Percentiles rank a stretch among this genome's conserved stretches.
These are phyloP conservation scores for Toxotes jaculatrix DNA, from an alignment of 2,113 vertebrate species.

Conservation along the genomic window DNA sequence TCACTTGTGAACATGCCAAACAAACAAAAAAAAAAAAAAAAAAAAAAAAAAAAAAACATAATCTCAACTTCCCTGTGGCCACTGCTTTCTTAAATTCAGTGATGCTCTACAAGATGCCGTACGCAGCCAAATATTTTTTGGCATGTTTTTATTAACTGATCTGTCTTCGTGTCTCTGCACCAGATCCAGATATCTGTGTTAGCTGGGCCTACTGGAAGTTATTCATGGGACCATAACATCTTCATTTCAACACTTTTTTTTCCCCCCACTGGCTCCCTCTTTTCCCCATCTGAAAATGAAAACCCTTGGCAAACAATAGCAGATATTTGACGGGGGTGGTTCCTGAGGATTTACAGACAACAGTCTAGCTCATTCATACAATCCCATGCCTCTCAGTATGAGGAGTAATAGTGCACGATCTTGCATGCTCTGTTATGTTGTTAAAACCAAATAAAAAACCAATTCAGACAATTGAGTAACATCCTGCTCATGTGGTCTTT, in stretches of 20 bases:
- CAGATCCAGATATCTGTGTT: conserved; percentile 1
- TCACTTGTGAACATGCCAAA: conserved; percentile 38
- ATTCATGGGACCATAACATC: not conserved
- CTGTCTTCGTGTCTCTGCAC: conserved; percentile 2
- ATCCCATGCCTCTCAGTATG: conserved; percentile 5
- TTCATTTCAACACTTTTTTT: conserved; percentile 10
- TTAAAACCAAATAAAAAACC: conserved; percentile 29
- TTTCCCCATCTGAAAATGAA: conserved; percentile 19
- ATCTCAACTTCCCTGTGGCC: not conserved
- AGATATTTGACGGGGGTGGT: conserved; percentile 34
- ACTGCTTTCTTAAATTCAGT: not conserved
- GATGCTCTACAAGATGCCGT: not conserved
- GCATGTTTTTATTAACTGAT: conserved; percentile 41
- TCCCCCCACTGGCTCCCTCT: not conserved
- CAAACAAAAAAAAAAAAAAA: not conserved
- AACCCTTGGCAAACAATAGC: conserved; percentile 31
- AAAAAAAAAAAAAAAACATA: not conserved
- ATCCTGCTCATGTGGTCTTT: conserved; percentile 21
- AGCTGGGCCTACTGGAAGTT: conserved; percentile 14
- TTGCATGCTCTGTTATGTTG: conserved; percentile 19
- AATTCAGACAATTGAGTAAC: conserved; percentile 9
- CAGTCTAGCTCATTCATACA: conserved; percentile 12
- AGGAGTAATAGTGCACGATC: conserved; percentile 10
- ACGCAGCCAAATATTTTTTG: conserved; percentile 33
- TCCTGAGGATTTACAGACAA: conserved; percentile 14